Evolutionary conservation across 2,113 vertebrate genomes (phyloP), one percentile per base, ranked within the genome.

Genomic region (Phylloscopus trochiloides): DNA sequence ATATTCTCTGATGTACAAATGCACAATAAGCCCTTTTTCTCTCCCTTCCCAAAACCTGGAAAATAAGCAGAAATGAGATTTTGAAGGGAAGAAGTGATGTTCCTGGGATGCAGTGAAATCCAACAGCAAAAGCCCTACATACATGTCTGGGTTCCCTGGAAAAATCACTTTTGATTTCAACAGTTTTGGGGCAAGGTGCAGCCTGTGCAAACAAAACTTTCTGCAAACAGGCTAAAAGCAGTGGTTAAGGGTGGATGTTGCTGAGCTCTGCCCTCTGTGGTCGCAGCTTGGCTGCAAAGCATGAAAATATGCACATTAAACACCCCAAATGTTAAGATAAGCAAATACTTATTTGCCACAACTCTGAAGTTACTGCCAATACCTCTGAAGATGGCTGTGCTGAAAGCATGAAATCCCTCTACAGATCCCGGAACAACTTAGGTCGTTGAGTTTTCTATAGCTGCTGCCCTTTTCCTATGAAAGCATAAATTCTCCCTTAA

Each of bases 401-500:
- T 93, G 59, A 92, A 92, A 97, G 63, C 75, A 85, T 81, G 71
- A 96, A 94, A 95, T 82, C 77, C 88, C 50, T 92, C 90, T 80
- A 86, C 75, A 84, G 47, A 90, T 43, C 57, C 67, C 17, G 50
- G 42, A 86, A 72, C 38, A 38, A 54, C 29, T 78, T 59, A 71
- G 47, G 71, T 89, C 2, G 0, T 14, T 70, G 86, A 70, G 55
- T 58, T 61, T 87, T 63, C 89, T 72, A 63, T 5, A 66, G 54
- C 79, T 59, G 45, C 34, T 90, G 84, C 62, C 68, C 73, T 85
- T 92, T 81, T 38, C 68, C 87, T 94, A 34, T 68, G 90, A 80
- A 79, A 80, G 78, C 67, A 92, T 90, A 90, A 96, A 94, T 76
- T 75, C 36, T 80, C 85, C 62, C 62, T 87, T 97, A 97, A 97